These are phyloP conservation scores for Eueides isabella DNA, from an alignment of 1,140 invertebrate species.

Conservation along the genomic window DNA sequence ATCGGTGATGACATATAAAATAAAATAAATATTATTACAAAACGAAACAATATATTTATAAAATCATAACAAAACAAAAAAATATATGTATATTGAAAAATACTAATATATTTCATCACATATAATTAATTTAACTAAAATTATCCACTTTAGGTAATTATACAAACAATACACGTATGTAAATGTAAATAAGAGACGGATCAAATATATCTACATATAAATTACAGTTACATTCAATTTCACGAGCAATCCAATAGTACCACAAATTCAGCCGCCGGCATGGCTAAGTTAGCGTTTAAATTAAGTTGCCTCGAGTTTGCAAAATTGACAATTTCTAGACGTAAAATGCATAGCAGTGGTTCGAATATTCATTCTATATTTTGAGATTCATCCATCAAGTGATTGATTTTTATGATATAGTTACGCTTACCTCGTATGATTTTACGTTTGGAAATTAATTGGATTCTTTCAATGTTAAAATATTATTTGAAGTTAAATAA, in stretches of 20 bases:
- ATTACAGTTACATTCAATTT: slow-evolving; percentile 23
- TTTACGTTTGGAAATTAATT: neutral
- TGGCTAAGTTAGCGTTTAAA: slow-evolving; percentile 34
- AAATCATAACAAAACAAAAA: no score
- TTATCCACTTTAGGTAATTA: no score
- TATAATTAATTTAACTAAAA: no score
- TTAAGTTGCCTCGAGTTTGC: slow-evolving; percentile 27
- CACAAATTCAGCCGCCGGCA: slow-evolving; percentile 18
- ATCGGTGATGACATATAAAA: no score
- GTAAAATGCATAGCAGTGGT: slow-evolving; percentile 3
- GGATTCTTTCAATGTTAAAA: neutral
- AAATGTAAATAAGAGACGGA: neutral
- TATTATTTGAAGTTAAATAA: neutral
- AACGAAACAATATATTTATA: no score
- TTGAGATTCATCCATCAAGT: neutral
- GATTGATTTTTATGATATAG: neutral
- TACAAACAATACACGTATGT: neutral
- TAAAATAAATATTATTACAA: no score
- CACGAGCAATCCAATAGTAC: slow-evolving; percentile 21
- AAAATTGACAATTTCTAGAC: slow-evolving; percentile 23
- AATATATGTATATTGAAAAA: no score
- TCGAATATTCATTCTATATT: slow-evolving; percentile 2
- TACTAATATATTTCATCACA: no score
- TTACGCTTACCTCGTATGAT: neutral
- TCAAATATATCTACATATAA: slow-evolving; percentile 21